Percentiles rank a stretch among this genome's conserved stretches.
Evolutionary conservation across 2,113 vertebrate genomes (phyloP).

Genomic region (Turdus rufiventris): DNA sequence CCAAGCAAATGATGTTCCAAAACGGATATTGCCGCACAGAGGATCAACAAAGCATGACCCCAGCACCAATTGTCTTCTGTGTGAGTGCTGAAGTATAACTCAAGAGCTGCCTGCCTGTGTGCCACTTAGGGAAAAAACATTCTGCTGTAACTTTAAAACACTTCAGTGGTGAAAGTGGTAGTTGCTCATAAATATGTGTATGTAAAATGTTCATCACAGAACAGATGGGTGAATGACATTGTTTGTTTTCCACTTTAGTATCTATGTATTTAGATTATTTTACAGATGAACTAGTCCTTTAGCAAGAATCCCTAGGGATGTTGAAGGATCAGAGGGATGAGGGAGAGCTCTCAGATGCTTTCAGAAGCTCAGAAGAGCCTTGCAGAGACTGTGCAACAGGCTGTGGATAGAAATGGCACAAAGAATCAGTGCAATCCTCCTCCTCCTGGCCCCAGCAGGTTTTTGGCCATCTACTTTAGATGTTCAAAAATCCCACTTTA

Average conservation of each 20-base stretch:
- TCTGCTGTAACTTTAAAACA: background rate
- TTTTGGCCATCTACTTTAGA: background rate
- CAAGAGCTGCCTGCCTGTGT: background rate
- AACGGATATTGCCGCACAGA: background rate
- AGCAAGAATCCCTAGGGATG: background rate
- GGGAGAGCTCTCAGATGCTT: background rate
- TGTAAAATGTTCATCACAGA: background rate
- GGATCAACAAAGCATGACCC: background rate
- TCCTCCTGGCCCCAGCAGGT: background rate
- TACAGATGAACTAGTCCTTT: background rate
- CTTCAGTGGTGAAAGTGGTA: background rate
- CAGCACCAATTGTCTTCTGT: background rate
- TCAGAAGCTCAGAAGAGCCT: background rate
- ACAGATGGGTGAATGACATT: background rate
- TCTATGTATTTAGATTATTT: background rate
- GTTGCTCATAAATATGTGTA: background rate
- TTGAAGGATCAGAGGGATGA: background rate
- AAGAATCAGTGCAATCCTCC: background rate
- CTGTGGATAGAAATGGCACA: background rate
- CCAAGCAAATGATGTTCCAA: background rate
- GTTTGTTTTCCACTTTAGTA: background rate
- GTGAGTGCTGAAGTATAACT: background rate
- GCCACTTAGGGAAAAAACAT: accelerated
- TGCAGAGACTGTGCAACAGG: background rate
- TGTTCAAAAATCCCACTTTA: background rate